Evolutionary conservation across 2,113 vertebrate genomes (phyloP).

Genomic region (Chroicocephalus ridibundus): DNA sequence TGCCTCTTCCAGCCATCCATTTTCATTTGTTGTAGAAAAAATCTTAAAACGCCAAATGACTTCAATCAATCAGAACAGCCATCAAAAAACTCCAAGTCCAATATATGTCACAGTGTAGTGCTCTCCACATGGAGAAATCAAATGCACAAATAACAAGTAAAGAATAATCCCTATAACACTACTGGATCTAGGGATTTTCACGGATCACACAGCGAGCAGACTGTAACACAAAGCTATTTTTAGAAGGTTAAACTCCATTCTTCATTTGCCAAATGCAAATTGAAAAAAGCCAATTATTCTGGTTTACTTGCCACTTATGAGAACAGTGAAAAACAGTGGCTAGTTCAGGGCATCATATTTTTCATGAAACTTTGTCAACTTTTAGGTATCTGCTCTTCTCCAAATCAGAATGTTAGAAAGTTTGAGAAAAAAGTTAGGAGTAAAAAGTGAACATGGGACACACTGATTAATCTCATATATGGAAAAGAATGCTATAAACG

Average conservation of each 20-base stretch:
- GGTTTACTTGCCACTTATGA: background rate
- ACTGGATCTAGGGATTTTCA: background rate
- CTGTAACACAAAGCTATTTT: background rate
- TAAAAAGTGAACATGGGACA: background rate
- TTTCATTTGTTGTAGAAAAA: background rate
- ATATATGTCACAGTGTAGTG: background rate
- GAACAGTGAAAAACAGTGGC: background rate
- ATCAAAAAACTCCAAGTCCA: background rate
- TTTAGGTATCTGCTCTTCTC: background rate
- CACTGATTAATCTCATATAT: background rate
- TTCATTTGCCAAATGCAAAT: background rate
- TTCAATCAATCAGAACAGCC: background rate
- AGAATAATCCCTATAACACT: background rate
- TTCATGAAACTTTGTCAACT: background rate
- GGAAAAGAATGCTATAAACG: background rate
- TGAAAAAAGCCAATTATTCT: background rate
- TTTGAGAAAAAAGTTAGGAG: background rate
- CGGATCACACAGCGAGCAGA: accelerated
- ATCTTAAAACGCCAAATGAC: background rate
- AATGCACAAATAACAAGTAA: background rate
- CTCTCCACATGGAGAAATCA: background rate
- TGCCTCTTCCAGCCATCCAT: background rate
- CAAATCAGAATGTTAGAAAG: background rate
- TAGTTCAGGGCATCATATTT: background rate
- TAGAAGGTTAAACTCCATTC: background rate